Percentiles rank a stretch among this genome's conserved stretches.
phyloP scores from a whole-genome alignment of 2,113 vertebrate species.

The Xiphophorus hellerii region DNA sequence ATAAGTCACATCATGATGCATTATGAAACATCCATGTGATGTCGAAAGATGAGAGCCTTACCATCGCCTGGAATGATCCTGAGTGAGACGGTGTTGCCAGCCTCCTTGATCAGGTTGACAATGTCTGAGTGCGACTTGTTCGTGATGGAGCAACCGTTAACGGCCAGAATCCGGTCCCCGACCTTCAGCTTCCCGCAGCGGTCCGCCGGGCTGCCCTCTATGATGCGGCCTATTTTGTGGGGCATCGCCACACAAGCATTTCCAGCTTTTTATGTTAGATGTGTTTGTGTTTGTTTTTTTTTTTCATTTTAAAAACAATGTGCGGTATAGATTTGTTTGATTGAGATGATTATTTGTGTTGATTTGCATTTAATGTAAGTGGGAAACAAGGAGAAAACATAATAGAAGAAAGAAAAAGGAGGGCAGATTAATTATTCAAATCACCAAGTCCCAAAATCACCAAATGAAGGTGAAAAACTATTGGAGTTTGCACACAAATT shows the following conservation, averaged over 20 bases:
- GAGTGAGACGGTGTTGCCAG: conserved; percentile 96
- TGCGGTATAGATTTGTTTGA: conserved; percentile 28
- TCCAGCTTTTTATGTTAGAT: conserved; percentile 88
- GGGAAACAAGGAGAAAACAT: conserved; percentile 16
- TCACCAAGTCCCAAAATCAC: conserved; percentile 80
- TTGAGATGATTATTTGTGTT: conserved; percentile 44
- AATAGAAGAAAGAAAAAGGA: conserved; percentile 61
- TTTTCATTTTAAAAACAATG: conserved; percentile 4
- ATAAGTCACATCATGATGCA: conserved; percentile 63
- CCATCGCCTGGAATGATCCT: conserved; percentile 99
- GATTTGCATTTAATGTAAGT: conserved; percentile 67
- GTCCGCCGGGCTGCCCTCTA: conserved; percentile 97
- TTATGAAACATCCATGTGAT: conserved; percentile 46
- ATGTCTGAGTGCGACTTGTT: conserved; percentile 99
- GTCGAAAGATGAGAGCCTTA: conserved; percentile 75
- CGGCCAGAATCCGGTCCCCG: conserved; percentile 95
- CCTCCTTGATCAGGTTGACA: conserved; percentile 99
- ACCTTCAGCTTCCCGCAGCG: conserved; percentile 99
- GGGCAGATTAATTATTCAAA: conserved; percentile 88
- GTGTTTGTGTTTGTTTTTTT: conserved; percentile 53
- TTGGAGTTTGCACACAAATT: background rate
- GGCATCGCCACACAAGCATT: conserved; percentile 99
- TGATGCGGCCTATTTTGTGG: conserved; percentile 99
- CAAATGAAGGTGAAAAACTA: conserved; percentile 78
- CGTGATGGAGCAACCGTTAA: conserved; percentile 98